Conservation (phyloP, 1,140 invertebrate species). For the Drosophila pruinosa region DNA sequence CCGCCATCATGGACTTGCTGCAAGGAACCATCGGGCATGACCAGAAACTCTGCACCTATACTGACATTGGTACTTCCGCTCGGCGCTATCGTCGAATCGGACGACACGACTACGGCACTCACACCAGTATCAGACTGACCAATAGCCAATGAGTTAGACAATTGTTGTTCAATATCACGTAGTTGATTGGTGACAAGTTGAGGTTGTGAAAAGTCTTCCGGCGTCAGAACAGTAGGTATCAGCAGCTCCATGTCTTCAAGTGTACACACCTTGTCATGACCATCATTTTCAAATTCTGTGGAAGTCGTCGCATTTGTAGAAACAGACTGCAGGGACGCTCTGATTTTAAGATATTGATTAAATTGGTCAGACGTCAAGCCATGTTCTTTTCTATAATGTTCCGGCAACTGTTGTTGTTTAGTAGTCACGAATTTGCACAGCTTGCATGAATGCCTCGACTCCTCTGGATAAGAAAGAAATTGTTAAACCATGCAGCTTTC, state of each 20-base stretch:
- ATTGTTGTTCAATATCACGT: slow-evolving; percentile 53
- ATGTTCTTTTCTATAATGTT: slow-evolving; percentile 55
- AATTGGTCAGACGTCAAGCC: slow-evolving; percentile 39
- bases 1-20: slow-evolving; percentile 67
- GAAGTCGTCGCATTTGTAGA: not conserved
- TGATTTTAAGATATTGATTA: slow-evolving; percentile 51
- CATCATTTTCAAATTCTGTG: not conserved
- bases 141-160: slow-evolving; percentile 20
- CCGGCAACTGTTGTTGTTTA: slow-evolving; percentile 43
- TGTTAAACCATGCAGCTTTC: not conserved
- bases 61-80: slow-evolving; percentile 47
- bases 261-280: slow-evolving; percentile 54
- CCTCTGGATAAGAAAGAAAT: slow-evolving; percentile 6
- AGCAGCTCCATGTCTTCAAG: slow-evolving; percentile 64
- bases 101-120: not conserved
- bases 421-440: slow-evolving; percentile 61
- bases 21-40: slow-evolving; percentile 69
- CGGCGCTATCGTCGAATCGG: slow-evolving; percentile 9
- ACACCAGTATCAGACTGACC: not conserved
- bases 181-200: slow-evolving; percentile 51
- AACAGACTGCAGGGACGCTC: slow-evolving; percentile 4
- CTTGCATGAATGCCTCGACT: slow-evolving; percentile 47
- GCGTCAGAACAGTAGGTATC: slow-evolving; percentile 59
- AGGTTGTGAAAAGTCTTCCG: slow-evolving; percentile 56
- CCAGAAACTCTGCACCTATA: slow-evolving; percentile 70